Evolutionary conservation across 2,113 vertebrate species (phyloP), one percentile per base, ranked within the genome.

Genomic region (Spea multiplicata): DNA sequence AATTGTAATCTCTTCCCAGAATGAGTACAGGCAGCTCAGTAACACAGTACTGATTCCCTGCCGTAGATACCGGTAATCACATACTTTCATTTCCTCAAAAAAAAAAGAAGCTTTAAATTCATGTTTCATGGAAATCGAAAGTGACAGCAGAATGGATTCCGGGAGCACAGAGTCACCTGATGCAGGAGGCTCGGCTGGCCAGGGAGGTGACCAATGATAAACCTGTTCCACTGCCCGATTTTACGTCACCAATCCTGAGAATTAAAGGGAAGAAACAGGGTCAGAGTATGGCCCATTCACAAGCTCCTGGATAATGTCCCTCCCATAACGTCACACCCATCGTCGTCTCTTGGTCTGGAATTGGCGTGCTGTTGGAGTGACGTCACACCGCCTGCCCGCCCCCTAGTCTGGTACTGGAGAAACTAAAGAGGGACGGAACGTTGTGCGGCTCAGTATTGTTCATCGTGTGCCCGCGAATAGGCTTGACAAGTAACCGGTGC

Each of bases 391-490:
- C 75, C 81, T 81, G 74, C 73, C 75, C 68, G 8, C 65, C 78
- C 78, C 77, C 14, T 55, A 66, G 81, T 74, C 86, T 71, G 50
- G 16, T 61, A 57, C n/a, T 55, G 44, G n/a, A 14, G 50, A 73
- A 80, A 71, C 49, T 73, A 73, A 47, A 14, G 70, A 67, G 72
- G 48, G 72, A 73, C 77, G 71, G 77, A 47, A 14, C 52, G 77
- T 71, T 5, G 77, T 45, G 47, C 70, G 71, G 77, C 5, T 73
- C 77, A 80, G 62, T 80, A 80, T 73, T 80, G 77, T 80, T 73
- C 77, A 49, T 16, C 52, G 44, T 47, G 5, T 57, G 49, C 4
- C 85, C 84, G 75, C 82, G 86, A 81, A 82, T 78, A 87, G 86
- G 82, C 80, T 14, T 80, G 77, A 13, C 48, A 66, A 59, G 30